Conservation (phyloP, 2,113 vertebrate species). For the Xenopus tropicalis region UCB_Xtro_10.0 CM004446.2:103588501-103589000, state of each 20-base stretch:
- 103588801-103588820: background rate
- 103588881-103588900: too few relatives aligned
- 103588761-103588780: too few relatives aligned
- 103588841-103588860: too few relatives aligned
- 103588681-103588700: slow-evolving; percentile 57
- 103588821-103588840: too few relatives aligned
- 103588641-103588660: slow-evolving; percentile 87
- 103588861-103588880: too few relatives aligned
- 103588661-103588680: slow-evolving; percentile 85
- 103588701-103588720: too few relatives aligned
- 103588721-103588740: too few relatives aligned
- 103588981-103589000: too few relatives aligned
- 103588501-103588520: slow-evolving; percentile 71
- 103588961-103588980: too few relatives aligned
- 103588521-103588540: slow-evolving; percentile 74
- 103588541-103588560: slow-evolving; percentile 72
- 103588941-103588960: too few relatives aligned
- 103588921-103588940: too few relatives aligned
- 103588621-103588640: slow-evolving; percentile 89
- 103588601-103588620: slow-evolving; percentile 93
- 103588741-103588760: background rate
- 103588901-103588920: too few relatives aligned
- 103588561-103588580: slow-evolving; percentile 67
- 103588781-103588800: background rate
- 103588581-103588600: slow-evolving; percentile 75